These are phyloP conservation scores for Neoniphon sammara DNA, from an alignment of 2,797 vertebrate genomes.

Conservation along the genomic window DNA sequence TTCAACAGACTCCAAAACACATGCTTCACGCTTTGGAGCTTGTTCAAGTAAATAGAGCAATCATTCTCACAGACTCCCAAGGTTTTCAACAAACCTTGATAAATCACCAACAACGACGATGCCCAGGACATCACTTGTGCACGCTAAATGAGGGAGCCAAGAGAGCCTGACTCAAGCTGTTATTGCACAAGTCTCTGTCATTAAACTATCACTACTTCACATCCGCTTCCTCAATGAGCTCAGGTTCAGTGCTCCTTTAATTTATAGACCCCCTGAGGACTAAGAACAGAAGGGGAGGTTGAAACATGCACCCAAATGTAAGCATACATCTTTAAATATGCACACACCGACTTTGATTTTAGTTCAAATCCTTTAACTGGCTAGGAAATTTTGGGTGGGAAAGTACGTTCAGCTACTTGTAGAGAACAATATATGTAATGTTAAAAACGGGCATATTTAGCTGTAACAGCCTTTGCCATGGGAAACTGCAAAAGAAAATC, in stretches of 20 bases:
- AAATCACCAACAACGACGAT: conserved; percentile 4
- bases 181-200: not conserved
- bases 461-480: not conserved
- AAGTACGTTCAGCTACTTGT: no score
- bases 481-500: not conserved
- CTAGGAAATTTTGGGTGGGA: not conserved
- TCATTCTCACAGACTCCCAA: not conserved
- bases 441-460: no score
- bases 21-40: not conserved
- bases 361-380: not conserved
- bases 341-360: not conserved
- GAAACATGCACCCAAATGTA: conserved; percentile 12
- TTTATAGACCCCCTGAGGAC: conserved; percentile 22
- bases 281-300: conserved; percentile 30
- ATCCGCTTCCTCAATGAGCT: conserved; percentile 51
- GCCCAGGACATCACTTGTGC: conserved; percentile 13
- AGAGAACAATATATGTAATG: no score
- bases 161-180: not conserved
- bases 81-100: not conserved
- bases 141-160: conserved; percentile 1
- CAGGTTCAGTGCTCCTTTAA: conserved; percentile 48
- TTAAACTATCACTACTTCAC: conserved; percentile 30
- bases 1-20: conserved; percentile 33
- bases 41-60: not conserved
- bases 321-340: not conserved